Percentiles rank a stretch among this genome's conserved stretches.
Evolutionary conservation across 2,888 invertebrate genomes (phyloP).

Genomic region (Mesodorylaimus sp.): DNA sequence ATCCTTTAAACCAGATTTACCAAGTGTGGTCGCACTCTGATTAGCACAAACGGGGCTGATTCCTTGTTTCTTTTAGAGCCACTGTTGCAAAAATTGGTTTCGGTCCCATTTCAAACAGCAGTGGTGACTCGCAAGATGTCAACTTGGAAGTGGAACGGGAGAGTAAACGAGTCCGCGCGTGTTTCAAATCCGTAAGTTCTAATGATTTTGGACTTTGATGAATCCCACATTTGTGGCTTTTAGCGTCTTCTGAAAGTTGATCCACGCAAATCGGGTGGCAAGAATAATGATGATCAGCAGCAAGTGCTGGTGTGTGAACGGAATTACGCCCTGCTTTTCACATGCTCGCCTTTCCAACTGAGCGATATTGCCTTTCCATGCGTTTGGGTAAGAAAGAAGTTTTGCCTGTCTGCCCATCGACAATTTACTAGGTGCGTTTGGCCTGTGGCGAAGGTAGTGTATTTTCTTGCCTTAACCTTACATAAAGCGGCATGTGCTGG

Average conservation of each 20-base stretch:
- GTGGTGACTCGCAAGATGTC: background rate
- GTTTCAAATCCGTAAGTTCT: conserved; percentile 4
- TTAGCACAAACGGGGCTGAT: too few species aligned
- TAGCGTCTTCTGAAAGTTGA: conserved; percentile 28
- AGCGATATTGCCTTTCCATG: conserved; percentile 22
- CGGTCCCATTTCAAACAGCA: background rate
- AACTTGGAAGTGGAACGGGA: conserved; percentile 1
- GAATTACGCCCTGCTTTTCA: conserved; percentile 29
- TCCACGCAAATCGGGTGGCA: conserved; percentile 23
- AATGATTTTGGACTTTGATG: too few species aligned
- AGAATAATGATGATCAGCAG: conserved; percentile 1
- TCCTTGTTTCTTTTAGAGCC: background rate
- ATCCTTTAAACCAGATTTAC: too few species aligned
- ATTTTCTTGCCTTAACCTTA: too few species aligned
- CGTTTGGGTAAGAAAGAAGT: conserved; percentile 7
- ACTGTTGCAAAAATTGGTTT: conserved; percentile 4
- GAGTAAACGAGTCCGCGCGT: background rate
- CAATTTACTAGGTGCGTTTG: too few species aligned
- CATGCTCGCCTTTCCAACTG: conserved; percentile 27
- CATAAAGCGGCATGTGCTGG: too few species aligned
- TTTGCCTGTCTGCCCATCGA: background rate
- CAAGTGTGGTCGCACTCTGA: too few species aligned
- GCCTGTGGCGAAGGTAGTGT: too few species aligned
- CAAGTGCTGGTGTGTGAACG: conserved; percentile 25
- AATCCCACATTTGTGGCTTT: too few species aligned